Conservation (phyloP, 2,888 invertebrate genomes). For the Yponomeuta malinellus region DNA sequence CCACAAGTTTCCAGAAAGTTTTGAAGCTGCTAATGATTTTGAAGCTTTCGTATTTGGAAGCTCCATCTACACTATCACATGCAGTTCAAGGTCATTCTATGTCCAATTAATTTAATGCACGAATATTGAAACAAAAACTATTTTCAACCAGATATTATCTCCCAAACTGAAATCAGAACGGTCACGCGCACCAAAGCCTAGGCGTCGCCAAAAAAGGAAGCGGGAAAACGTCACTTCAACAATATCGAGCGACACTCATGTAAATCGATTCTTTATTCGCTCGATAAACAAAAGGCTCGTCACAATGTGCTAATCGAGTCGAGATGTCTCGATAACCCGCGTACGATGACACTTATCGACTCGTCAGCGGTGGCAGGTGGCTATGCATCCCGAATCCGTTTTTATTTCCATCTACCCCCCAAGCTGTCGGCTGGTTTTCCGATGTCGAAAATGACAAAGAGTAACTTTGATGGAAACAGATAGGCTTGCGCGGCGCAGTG, state of each 20-base stretch:
- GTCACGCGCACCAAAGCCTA: neutral
- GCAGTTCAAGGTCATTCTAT: no score
- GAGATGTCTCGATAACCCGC: conserved; percentile 23
- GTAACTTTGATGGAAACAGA: conserved; percentile 15
- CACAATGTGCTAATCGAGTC: conserved; percentile 23
- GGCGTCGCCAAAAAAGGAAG: neutral
- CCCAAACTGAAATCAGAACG: neutral
- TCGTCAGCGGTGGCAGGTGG: conserved; percentile 43
- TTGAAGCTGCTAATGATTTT: no score
- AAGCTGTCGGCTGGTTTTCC: conserved; percentile 40
- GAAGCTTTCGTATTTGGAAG: no score
- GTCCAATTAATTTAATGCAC: no score
- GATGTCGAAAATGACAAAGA: conserved; percentile 36
- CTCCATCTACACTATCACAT: no score
- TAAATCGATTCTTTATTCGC: neutral
- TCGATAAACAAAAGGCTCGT: conserved; percentile 5
- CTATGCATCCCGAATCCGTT: conserved; percentile 44
- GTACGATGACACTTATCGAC: conserved; percentile 29
- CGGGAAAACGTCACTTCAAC: neutral
- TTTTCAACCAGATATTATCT: neutral
- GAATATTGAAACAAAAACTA: no score
- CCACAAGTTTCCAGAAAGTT: no score
- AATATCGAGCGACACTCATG: conserved; percentile 5
- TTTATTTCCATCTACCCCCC: conserved; percentile 50
- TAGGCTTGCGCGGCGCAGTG: conserved; percentile 4